phyloP scores from a whole-genome alignment of 2,797 vertebrate genomes.

The Borostomias antarcticus region DNA sequence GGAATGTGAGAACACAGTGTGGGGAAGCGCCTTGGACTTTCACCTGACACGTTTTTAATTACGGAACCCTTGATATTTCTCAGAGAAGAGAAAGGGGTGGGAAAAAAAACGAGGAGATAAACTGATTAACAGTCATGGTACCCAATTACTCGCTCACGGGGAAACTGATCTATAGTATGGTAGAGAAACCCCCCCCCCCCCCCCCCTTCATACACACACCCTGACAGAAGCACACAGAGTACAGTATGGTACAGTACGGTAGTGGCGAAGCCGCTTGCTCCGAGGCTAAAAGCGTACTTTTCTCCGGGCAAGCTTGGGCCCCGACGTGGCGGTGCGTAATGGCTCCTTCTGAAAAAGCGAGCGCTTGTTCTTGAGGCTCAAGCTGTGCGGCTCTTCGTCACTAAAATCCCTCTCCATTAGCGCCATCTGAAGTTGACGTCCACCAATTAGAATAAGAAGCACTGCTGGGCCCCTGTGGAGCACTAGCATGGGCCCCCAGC shows the following conservation, averaged over 20 bases:
- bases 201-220: constrained; percentile 44
- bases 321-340: constrained; percentile 57
- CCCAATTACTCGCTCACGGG: constrained; percentile 73
- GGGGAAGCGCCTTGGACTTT: constrained; percentile 81
- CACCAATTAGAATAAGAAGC: constrained; percentile 78
- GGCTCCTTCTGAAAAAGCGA: constrained; percentile 54
- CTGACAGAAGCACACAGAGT: constrained; percentile 38
- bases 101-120: constrained; percentile 69
- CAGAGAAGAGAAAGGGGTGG: constrained; percentile 58
- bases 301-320: constrained; percentile 35
- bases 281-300: constrained; percentile 57
- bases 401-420: constrained; percentile 71
- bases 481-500: constrained; percentile 62
- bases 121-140: constrained; percentile 78
- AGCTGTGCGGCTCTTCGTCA: constrained; percentile 68
- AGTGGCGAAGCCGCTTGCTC: constrained; percentile 33
- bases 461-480: constrained; percentile 59
- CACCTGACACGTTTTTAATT: constrained; percentile 88
- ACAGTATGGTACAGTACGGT: background rate
- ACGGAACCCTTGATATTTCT: constrained; percentile 80
- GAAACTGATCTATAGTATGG: constrained; percentile 62
- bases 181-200: constrained; percentile 21
- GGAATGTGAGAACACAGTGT: constrained; percentile 81
- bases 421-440: constrained; percentile 71
- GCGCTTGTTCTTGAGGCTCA: constrained; percentile 45